Evolutionary conservation across 1,140 invertebrate species (phyloP), one percentile per base, ranked within the genome.

Genomic region (Euglossa dilemma): DNA sequence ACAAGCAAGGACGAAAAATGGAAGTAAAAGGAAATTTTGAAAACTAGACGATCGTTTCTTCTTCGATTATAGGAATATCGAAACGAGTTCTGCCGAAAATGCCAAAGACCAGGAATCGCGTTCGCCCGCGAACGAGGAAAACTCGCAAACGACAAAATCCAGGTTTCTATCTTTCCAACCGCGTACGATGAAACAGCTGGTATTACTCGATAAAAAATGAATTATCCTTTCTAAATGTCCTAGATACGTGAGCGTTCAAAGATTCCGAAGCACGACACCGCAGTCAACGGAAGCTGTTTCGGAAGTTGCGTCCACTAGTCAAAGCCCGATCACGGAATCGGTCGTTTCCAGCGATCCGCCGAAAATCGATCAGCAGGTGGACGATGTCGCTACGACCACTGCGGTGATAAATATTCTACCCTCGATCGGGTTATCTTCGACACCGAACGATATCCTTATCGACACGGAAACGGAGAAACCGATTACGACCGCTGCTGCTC

Each of bases 241-340:
- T 74, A 95, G 95, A 64, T 95, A 95, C 83, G 92, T 93, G 14
- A 95, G 87, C 45, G 93, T 94, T 64, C 93, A 94, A 78, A 89
- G 95, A 72, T 93, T 94, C 61, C 90, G 95, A 90, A 93, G 93
- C 64, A 94, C 94, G 25, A 94, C 94, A 12, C 77, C 20, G 9
- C 84, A 36, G 76, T 36, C 67, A 84, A 11, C 20, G 45, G 86
- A 84, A 20, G 72, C 12, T 0, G 14, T 47, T 16, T 23, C 76
- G 4, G 57, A 69, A 14, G 56, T 9, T 0, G 69, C 59, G 57
- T 64, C 57, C 8, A 1, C 85, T 0, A 50, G 57, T 64, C 28
- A 70, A 76, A 71, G 84, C 66, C 63, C 82, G 25, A 73, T 66
- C 3, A 63, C 74, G 6, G 83, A 89, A 84, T 80, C 71, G 9